Percentiles rank a stretch among this genome's conserved stretches.
phyloP scores from a whole-genome alignment of 2,888 invertebrate species.

The Troides oblongomaculatus region DNA sequence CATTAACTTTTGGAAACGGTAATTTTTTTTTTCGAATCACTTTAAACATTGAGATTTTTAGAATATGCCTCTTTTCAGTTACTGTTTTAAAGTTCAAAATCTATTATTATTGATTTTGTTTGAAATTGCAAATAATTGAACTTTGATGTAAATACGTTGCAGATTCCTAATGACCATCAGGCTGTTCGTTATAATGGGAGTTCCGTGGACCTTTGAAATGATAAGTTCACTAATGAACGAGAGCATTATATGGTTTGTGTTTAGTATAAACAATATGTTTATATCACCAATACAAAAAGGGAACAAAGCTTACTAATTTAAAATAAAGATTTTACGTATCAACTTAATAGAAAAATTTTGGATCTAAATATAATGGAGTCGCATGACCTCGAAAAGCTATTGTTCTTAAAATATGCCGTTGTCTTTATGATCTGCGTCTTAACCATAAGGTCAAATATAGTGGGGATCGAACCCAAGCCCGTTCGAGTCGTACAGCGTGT shows the following conservation, averaged over 20 bases:
- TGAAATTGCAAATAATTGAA: not conserved
- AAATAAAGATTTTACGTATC: too few species aligned
- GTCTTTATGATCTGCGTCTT: too few species aligned
- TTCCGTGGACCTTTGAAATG: conserved; percentile 86
- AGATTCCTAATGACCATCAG: conserved; percentile 82
- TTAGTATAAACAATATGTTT: not conserved
- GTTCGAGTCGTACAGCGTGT: too few species aligned
- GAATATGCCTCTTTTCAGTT: not conserved
- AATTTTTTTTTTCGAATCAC: not conserved
- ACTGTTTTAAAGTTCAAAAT: not conserved
- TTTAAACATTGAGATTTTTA: not conserved
- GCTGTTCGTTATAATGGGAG: conserved; percentile 83
- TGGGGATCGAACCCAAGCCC: too few species aligned
- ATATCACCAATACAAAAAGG: too few species aligned
- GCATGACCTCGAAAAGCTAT: too few species aligned
- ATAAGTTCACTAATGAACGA: conserved; percentile 49
- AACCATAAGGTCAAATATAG: too few species aligned
- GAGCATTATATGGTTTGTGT: conserved; percentile 56
- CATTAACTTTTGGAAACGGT: not conserved
- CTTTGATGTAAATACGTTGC: conserved; percentile 39
- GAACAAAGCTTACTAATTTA: too few species aligned
- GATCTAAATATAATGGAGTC: too few species aligned
- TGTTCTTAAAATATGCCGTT: too few species aligned
- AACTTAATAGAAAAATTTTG: too few species aligned
- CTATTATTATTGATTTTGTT: not conserved